Conservation (phyloP, 2,797 vertebrate species). For the Geotrypetes seraphini region DNA sequence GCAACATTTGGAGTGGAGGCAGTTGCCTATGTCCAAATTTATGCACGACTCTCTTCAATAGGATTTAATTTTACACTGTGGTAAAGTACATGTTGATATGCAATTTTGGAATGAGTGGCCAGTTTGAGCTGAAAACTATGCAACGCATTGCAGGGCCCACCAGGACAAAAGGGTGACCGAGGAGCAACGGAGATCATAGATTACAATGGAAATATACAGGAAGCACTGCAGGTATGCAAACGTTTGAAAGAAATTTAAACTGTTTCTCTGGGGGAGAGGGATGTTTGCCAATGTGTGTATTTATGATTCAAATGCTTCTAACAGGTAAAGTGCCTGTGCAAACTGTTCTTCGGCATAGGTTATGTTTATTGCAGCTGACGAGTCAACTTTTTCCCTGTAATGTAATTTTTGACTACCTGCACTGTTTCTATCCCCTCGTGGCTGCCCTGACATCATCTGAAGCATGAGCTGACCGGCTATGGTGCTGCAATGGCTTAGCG, state of each 20-base stretch:
- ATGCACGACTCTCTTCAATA: too few species aligned
- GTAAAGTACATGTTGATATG: too few species aligned
- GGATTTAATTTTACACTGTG: too few species aligned
- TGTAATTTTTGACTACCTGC: constrained; percentile 16
- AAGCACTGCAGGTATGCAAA: constrained; percentile 84
- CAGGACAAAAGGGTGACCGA: constrained; percentile 91
- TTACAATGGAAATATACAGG: constrained; percentile 94
- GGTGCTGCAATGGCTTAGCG: constrained; percentile 9
- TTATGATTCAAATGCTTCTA: too few species aligned
- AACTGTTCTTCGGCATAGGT: too few species aligned
- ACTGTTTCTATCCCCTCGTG: constrained; percentile 7
- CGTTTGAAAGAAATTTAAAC: background rate
- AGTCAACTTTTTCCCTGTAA: constrained; percentile 8
- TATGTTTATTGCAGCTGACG: constrained; percentile 19
- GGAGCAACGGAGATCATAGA: constrained; percentile 95
- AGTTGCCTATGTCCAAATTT: too few species aligned
- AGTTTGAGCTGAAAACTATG: too few species aligned
- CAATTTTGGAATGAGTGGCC: too few species aligned
- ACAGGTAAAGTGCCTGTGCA: too few species aligned
- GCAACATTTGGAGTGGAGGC: too few species aligned
- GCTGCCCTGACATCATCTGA: constrained; percentile 17
- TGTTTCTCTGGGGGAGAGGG: background rate
- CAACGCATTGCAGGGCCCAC: constrained; percentile 67
- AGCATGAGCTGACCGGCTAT: constrained; percentile 7
- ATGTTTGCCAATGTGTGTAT: too few species aligned